Evolutionary conservation across 2,113 vertebrate species (phyloP).

Genomic region (Panthera tigris): DNA sequence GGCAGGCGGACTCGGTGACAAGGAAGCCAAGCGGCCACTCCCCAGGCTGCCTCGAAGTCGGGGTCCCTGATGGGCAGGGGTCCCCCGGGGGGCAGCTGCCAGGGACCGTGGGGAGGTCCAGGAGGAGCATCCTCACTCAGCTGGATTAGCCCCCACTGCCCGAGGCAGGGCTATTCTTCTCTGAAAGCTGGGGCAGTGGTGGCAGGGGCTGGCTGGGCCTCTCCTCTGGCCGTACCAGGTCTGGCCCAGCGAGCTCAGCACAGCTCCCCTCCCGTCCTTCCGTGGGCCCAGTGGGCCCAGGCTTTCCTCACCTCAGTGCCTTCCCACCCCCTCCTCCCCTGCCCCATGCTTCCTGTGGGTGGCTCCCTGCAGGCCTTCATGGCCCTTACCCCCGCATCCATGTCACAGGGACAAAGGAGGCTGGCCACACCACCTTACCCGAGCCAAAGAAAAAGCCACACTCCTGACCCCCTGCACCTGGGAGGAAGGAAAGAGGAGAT

Average conservation of each 20-base stretch:
- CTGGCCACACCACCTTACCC: background rate
- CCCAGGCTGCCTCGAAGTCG: background rate
- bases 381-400: background rate
- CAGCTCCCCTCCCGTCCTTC: background rate
- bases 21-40: background rate
- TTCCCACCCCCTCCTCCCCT: background rate
- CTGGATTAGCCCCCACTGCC: background rate
- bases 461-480: background rate
- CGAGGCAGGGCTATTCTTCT: background rate
- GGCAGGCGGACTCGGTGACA: background rate
- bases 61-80: background rate
- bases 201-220: background rate
- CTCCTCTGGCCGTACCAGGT: background rate
- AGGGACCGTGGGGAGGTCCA: rapidly evolving
- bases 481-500: background rate
- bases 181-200: background rate
- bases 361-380: background rate
- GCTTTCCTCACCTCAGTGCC: background rate
- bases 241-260: background rate
- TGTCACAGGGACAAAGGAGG: background rate
- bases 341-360: background rate
- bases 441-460: background rate
- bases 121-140: background rate
- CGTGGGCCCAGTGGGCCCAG: too few relatives aligned
- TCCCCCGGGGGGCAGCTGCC: background rate